Conservation (phyloP, 2,113 vertebrate genomes). For the Peromyscus polionotus region DNA sequence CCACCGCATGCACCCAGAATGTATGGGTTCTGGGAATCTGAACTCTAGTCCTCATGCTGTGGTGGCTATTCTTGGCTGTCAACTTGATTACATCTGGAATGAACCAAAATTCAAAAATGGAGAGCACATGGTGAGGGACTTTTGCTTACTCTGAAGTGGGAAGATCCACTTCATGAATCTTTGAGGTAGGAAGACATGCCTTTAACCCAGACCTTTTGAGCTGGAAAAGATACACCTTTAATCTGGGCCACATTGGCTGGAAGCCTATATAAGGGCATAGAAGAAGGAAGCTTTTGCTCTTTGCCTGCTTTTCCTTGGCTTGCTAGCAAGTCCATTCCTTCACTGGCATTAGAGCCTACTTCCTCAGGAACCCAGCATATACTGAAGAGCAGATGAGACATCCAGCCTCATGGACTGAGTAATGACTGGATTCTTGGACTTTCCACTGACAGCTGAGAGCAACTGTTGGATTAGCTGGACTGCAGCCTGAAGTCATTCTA, state of each 20-base stretch:
- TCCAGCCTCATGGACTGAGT: background rate
- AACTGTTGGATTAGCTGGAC: background rate
- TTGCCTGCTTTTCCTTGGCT: background rate
- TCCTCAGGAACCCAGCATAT: background rate
- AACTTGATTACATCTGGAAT: background rate
- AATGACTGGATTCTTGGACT: background rate
- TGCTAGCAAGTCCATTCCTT: background rate
- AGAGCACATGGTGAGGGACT: background rate
- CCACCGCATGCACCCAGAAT: background rate
- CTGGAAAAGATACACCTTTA: background rate
- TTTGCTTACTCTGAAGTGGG: background rate
- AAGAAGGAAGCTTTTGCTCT: background rate
- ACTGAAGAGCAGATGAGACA: background rate
- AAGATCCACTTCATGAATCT: no score
- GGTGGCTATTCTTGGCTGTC: background rate
- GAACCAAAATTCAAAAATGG: background rate
- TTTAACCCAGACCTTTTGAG: background rate
- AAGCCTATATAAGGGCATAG: background rate
- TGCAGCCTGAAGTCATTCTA: background rate
- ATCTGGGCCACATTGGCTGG: background rate
- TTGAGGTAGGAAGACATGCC: background rate
- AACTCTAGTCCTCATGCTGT: background rate
- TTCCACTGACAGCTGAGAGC: background rate
- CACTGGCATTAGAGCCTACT: background rate
- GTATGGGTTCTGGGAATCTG: background rate